These are phyloP conservation scores for Antrozous pallidus DNA, from an alignment of 2,797 vertebrate genomes.

Conservation along the genomic window DNA sequence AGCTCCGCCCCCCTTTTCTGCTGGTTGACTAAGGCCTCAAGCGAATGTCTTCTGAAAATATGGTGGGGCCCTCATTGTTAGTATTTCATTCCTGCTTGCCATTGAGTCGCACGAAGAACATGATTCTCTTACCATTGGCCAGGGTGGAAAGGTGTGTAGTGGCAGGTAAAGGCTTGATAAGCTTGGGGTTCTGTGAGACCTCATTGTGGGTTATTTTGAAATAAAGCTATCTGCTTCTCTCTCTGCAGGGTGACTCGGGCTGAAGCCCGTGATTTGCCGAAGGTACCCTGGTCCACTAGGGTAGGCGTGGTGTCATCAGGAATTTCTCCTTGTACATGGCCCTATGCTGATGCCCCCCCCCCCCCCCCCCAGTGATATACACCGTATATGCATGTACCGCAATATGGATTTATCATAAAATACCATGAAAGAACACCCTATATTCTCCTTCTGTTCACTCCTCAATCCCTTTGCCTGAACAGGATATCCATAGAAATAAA, in stretches of 20 bases:
- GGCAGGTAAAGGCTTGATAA: no score
- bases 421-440: constrained; percentile 38
- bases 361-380: constrained; percentile 71
- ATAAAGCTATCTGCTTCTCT: neutral
- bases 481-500: neutral
- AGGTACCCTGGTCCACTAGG: constrained; percentile 39
- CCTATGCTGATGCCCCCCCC: no score
- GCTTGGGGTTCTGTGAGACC: no score
- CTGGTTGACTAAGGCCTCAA: neutral
- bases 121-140: no score
- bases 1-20: neutral
- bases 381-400: constrained; percentile 58
- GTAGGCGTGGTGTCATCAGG: constrained; percentile 70
- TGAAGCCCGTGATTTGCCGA: constrained; percentile 65
- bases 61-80: fast-evolving
- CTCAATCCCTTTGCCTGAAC: neutral
- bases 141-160: no score
- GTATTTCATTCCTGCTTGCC: neutral
- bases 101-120: neutral
- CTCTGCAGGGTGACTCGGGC: constrained; percentile 67
- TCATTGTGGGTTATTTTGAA: neutral
- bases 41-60: neutral
- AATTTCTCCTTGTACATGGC: fast-evolving
- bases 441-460: no score
- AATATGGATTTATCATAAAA: constrained; percentile 27